Conservation (phyloP, 2,113 vertebrate species). For the Phoenicopterus ruber region DNA sequence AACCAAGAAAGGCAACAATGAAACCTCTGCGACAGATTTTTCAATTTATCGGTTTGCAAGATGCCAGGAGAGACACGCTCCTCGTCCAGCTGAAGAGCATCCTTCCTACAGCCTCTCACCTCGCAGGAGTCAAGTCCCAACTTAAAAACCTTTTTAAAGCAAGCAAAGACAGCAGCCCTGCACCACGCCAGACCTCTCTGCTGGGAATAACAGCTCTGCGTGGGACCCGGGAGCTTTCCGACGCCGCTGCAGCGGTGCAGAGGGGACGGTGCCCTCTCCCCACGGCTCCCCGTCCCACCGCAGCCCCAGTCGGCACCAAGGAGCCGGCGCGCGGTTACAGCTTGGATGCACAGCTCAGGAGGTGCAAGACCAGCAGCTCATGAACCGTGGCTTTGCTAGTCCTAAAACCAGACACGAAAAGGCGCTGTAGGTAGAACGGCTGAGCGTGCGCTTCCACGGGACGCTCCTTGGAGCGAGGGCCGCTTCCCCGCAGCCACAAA, state of each 20-base stretch:
- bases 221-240: background rate
- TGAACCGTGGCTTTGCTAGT: background rate
- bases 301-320: background rate
- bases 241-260: fast-evolving
- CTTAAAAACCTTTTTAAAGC: background rate
- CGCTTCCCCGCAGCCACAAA: background rate
- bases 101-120: background rate
- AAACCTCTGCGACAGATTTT: background rate
- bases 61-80: background rate
- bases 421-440: background rate
- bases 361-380: background rate
- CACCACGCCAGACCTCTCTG: fast-evolving
- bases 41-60: background rate
- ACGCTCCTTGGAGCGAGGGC: background rate
- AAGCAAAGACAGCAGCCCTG: background rate
- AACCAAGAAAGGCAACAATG: background rate
- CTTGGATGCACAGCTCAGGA: background rate
- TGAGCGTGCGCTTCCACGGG: background rate
- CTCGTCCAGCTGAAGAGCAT: background rate
- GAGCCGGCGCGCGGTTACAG: fast-evolving
- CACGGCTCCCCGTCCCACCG: background rate
- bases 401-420: background rate
- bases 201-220: background rate
- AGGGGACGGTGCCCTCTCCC: background rate
- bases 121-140: background rate